A percentile compares a stretch with the other conserved stretches of the same genome.
Evolutionary conservation across 2,113 vertebrate genomes (phyloP).

Genomic region (Leptocoma aspasia): DNA sequence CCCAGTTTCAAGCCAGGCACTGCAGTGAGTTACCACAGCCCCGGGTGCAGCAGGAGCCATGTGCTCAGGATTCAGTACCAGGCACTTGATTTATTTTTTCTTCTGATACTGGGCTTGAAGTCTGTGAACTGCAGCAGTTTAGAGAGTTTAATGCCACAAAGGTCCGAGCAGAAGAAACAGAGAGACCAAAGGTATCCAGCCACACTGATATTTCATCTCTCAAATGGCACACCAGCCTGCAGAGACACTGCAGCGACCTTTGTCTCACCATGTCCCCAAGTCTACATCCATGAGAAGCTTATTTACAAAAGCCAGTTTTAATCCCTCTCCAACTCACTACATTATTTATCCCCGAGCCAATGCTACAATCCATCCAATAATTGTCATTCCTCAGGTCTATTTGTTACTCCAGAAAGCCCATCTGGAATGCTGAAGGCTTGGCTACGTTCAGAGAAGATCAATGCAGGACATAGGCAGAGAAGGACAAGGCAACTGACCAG

Average conservation of each 20-base stretch:
- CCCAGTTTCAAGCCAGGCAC: not conserved
- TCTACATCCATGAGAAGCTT: not conserved
- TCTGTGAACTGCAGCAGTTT: not conserved
- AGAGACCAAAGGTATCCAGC: not conserved
- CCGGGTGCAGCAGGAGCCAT: not conserved
- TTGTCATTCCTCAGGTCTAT: not conserved
- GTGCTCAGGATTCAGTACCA: not conserved
- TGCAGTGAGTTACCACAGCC: not conserved
- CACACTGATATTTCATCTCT: not conserved
- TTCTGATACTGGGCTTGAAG: not conserved
- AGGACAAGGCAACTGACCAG: not conserved
- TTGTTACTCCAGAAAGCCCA: not conserved
- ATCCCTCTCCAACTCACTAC: not conserved
- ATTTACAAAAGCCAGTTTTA: conserved; percentile 2
- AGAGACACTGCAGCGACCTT: not conserved
- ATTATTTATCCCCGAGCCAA: not conserved
- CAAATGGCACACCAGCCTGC: not conserved
- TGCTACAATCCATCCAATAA: not conserved
- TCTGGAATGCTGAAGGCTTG: not conserved
- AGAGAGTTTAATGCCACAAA: not conserved
- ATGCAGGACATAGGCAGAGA: not conserved
- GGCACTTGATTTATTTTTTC: not conserved
- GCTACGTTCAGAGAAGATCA: not conserved
- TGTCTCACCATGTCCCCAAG: not conserved
- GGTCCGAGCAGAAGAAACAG: not conserved